Conservation (phyloP, 2,797 vertebrate genomes). For the Ceryle rudis region DNA sequence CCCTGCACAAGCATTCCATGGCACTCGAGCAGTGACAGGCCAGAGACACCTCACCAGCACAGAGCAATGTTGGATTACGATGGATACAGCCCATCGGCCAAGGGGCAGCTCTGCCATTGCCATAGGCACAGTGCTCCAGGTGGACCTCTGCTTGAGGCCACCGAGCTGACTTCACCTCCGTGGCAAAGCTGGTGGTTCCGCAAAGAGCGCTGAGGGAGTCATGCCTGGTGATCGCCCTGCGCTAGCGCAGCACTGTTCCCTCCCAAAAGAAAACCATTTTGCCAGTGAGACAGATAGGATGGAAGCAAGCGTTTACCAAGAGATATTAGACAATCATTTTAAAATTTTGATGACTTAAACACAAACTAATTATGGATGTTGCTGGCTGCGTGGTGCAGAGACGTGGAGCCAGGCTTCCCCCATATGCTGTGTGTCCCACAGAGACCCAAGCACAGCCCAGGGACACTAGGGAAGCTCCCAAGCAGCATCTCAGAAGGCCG, state of each 20-base stretch:
- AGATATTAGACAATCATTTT: neutral
- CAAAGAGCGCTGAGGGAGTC: neutral
- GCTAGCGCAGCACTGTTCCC: too few relatives aligned
- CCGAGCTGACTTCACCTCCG: fast-evolving
- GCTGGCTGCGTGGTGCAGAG: neutral
- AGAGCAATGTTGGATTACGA: too few relatives aligned
- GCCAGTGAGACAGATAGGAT: neutral
- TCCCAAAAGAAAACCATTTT: neutral
- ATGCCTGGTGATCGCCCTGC: too few relatives aligned
- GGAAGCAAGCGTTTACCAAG: neutral
- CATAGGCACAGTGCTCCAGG: fast-evolving
- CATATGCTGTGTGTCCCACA: neutral
- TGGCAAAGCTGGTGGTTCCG: neutral
- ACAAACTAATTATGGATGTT: neutral
- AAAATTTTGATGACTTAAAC: neutral
- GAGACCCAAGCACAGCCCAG: neutral
- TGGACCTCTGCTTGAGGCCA: neutral
- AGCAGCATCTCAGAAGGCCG: neutral
- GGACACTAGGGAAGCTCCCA: neutral
- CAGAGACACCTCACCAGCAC: fast-evolving
- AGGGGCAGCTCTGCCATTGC: neutral
- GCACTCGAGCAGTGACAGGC: fast-evolving
- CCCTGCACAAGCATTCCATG: fast-evolving
- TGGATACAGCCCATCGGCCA: fast-evolving
- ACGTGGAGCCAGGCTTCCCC: neutral